phyloP scores from a whole-genome alignment of 2,113 vertebrate genomes.

The Osmerus mordax region DNA sequence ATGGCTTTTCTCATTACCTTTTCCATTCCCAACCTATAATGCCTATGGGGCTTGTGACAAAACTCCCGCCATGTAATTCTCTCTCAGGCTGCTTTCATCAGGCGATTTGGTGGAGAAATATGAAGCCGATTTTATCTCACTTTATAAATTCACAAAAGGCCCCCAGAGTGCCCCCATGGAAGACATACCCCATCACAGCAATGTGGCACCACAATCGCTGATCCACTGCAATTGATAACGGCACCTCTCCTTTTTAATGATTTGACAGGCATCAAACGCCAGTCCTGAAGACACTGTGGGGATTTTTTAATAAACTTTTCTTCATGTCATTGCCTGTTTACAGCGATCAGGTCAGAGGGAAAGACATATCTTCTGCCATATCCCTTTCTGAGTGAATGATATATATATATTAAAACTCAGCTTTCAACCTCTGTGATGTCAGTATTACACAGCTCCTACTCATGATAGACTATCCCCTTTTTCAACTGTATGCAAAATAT shows the following conservation, averaged over 20 bases:
- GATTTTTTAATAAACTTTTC: slow-evolving; percentile 71
- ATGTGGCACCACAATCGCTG: slow-evolving; percentile 71
- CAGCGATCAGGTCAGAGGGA: slow-evolving; percentile 69
- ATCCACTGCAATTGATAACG: slow-evolving; percentile 81
- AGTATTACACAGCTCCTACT: slow-evolving; percentile 23
- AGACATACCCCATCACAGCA: slow-evolving; percentile 71
- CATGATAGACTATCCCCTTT: slow-evolving; percentile 23
- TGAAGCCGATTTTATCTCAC: slow-evolving; percentile 77
- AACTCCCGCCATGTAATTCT: slow-evolving; percentile 74
- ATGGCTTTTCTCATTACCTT: slow-evolving; percentile 70
- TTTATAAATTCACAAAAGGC: slow-evolving; percentile 78
- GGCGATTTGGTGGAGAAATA: slow-evolving; percentile 72
- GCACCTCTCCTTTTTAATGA: slow-evolving; percentile 75
- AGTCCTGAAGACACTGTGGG: slow-evolving; percentile 60
- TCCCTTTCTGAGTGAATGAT: slow-evolving; percentile 56
- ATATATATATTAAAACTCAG: slow-evolving; percentile 62
- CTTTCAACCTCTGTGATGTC: slow-evolving; percentile 52
- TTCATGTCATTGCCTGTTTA: slow-evolving; percentile 77
- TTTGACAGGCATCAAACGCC: slow-evolving; percentile 82
- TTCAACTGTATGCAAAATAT: slow-evolving; percentile 38
- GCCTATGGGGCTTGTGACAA: slow-evolving; percentile 66
- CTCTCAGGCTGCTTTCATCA: slow-evolving; percentile 71
- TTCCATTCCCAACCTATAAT: slow-evolving; percentile 64
- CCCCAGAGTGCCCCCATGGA: slow-evolving; percentile 71
- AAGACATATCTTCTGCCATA: slow-evolving; percentile 66